Percentiles rank a stretch among this genome's conserved stretches.
Conservation (phyloP, 2,113 vertebrate genomes). For the Nesoenas mayeri region DNA sequence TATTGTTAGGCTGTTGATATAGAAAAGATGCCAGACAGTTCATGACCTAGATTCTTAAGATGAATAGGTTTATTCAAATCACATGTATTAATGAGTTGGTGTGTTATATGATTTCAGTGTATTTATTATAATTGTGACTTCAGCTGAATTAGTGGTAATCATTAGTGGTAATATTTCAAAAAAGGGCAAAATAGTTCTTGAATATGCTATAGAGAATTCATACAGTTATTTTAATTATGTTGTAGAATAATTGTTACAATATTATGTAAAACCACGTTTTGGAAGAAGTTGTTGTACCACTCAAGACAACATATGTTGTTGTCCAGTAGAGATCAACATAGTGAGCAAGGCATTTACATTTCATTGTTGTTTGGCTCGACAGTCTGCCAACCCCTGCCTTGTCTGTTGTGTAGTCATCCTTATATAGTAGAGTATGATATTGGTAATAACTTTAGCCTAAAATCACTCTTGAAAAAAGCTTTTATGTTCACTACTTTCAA, state of each 20-base stretch:
- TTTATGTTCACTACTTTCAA: background rate
- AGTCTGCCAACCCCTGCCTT: background rate
- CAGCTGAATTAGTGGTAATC: background rate
- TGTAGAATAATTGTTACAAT: background rate
- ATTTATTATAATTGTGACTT: background rate
- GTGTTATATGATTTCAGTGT: background rate
- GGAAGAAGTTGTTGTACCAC: background rate
- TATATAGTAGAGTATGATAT: background rate
- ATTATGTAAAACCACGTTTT: background rate
- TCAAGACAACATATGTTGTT: background rate
- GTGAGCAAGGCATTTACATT: background rate
- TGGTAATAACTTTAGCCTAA: background rate
- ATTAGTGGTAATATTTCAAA: background rate
- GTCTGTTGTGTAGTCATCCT: background rate
- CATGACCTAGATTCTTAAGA: background rate
- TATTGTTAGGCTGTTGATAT: background rate
- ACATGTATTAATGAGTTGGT: background rate
- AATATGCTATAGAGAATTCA: background rate
- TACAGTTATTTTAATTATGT: background rate
- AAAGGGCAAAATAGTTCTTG: background rate
- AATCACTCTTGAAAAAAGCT: background rate
- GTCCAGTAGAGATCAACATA: background rate
- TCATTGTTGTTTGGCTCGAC: background rate
- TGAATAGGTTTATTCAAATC: background rate
- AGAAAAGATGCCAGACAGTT: background rate